Base-by-base conservation (phyloP, 1,140 invertebrate genomes). In the Drosophila virilis region DNA sequence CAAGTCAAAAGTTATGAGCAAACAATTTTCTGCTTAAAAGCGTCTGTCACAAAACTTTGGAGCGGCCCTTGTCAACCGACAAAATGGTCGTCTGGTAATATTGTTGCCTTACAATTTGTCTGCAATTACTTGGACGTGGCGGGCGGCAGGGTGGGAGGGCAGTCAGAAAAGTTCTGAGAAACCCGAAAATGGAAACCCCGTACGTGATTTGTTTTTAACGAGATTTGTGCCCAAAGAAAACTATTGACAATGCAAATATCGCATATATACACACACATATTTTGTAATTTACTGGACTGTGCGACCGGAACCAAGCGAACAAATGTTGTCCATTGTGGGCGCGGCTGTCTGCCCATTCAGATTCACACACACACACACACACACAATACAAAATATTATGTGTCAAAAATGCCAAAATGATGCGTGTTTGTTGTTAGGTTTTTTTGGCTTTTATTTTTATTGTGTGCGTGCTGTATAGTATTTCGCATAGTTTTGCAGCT, bases 11-110 rank as follows among this genome's bases (percentile, higher is more conserved):
- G 82, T 83, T 88, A 88, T 88, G 84, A 74, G 80, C 77, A 89
- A 83, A 89, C 83, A 88, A 88, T 88, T 88, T 88, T 89, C 79
- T 88, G 84, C 84, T 89, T 88, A 88, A 86, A 72, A 88, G 83
- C 84, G 84, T 74, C 79, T 89, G 83, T 88, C 83, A 82, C 52
- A 89, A 89, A 88, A 88, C 79, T 89, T 86, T 79, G 57, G 37
- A 72, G 77, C 59, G 73, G 46, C 83, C 83, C 84, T 80, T 83
- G 73, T 88, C 83, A 88, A 73, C 15, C 33, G 13, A 6, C 17
- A 38, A 77, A 57, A 64, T 67, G 68, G 55, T 81, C 64, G 55
- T 81, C 64, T 64, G 51, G 43, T 70, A 70, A 74, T 77, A 37
- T 70, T 77, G 43, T 55, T 35, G 68, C 74, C 71, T 74, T 67